These are phyloP conservation scores for Puffinus mauretanicus DNA, from an alignment of 2,113 vertebrate genomes.

Conservation along the genomic window DNA sequence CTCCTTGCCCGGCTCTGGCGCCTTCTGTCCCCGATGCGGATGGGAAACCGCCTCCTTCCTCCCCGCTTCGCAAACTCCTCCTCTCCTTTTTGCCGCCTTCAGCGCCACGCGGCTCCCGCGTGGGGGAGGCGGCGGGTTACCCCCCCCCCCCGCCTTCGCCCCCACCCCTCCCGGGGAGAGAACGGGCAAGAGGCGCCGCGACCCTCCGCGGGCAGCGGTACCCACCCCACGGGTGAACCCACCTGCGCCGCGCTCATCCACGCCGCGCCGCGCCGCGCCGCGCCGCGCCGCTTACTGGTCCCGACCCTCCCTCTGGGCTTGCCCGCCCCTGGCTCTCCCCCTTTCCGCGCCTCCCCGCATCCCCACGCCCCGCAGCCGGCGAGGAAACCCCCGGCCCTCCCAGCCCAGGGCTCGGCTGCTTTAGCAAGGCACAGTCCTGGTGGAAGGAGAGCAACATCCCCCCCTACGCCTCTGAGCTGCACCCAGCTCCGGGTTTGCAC, in stretches of 20 bases:
- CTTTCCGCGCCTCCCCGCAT: not conserved
- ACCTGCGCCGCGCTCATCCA: not conserved
- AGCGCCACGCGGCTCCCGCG: too few species aligned
- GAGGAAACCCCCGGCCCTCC: not conserved
- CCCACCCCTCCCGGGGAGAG: too few species aligned
- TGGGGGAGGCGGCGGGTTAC: too few species aligned
- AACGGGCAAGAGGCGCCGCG: fast-evolving
- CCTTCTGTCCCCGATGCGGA: too few species aligned
- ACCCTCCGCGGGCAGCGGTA: not conserved
- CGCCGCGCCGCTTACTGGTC: not conserved
- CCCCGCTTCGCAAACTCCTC: too few species aligned
- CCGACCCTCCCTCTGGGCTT: fast-evolving
- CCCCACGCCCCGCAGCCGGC: not conserved
- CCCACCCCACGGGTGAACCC: not conserved
- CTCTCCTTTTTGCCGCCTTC: too few species aligned
- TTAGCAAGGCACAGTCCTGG: not conserved
- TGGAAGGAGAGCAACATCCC: fast-evolving
- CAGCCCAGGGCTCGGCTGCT: not conserved
- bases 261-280: not conserved
- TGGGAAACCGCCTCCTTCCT: too few species aligned
- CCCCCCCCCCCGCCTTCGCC: not conserved
- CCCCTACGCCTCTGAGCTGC: not conserved
- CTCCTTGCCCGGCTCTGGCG: too few species aligned
- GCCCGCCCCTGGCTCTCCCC: not conserved
- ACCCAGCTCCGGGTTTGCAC: not conserved